These are phyloP conservation scores for Trichechus manatus DNA, from an alignment of 2,113 vertebrate species.

Conservation along the genomic window DNA sequence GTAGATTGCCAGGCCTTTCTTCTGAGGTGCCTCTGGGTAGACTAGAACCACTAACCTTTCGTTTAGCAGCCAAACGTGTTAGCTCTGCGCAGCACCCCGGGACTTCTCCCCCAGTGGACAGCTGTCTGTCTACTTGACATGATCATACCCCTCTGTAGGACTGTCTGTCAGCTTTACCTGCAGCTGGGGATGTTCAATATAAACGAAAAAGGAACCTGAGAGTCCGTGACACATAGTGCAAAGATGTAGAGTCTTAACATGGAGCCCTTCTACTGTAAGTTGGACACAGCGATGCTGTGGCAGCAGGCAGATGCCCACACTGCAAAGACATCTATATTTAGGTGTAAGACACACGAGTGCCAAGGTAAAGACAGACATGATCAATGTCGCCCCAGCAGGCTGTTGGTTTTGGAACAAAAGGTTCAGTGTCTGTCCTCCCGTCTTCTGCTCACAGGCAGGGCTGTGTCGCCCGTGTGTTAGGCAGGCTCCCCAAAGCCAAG, in stretches of 20 bases:
- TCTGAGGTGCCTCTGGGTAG: not conserved
- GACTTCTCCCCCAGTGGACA: not conserved
- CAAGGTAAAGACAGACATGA: conserved; percentile 74
- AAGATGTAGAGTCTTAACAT: conserved; percentile 37
- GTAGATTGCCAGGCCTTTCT: not conserved
- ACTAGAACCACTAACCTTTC: not conserved
- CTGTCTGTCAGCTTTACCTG: not conserved
- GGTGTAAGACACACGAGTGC: conserved; percentile 27
- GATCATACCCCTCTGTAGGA: not conserved
- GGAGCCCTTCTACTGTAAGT: not conserved
- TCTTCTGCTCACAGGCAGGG: conserved; percentile 7
- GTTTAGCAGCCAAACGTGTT: not conserved
- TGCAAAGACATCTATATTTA: conserved; percentile 60
- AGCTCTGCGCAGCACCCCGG: not conserved
- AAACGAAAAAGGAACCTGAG: not conserved
- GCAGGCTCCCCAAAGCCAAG: not conserved
- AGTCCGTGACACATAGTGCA: not conserved
- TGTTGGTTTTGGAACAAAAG: conserved; percentile 71
- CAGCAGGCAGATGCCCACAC: not conserved
- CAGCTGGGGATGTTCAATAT: not conserved
- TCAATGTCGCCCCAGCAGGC: conserved; percentile 38
- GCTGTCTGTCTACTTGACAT: not conserved
- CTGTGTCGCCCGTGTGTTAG: not conserved
- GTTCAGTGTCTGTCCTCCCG: not conserved
- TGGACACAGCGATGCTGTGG: not conserved